Conservation (phyloP, 2,113 vertebrate genomes). For the Cyanoderma ruficeps region DNA sequence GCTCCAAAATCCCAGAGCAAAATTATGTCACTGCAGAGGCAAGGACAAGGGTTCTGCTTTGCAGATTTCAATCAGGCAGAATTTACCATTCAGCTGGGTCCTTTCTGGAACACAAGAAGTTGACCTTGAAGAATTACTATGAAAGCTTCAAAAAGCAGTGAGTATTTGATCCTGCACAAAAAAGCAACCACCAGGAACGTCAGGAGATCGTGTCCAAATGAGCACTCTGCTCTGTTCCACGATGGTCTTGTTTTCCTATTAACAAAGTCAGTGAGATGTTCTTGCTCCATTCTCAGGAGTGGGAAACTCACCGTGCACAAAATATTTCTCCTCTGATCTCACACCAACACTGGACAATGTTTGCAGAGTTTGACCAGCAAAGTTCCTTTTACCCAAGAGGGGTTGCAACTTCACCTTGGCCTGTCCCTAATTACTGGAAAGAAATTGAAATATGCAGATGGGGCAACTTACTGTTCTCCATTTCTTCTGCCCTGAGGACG, state of each 20-base stretch:
- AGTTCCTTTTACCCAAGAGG: background rate
- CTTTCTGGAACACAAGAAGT: background rate
- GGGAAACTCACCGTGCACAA: background rate
- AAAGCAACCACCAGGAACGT: background rate
- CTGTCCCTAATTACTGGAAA: background rate
- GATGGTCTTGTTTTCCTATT: background rate
- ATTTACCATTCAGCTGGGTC: background rate
- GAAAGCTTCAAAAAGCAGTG: background rate
- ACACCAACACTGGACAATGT: background rate
- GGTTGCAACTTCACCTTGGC: background rate
- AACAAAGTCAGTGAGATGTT: background rate
- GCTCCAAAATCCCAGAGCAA: slow-evolving; percentile 3
- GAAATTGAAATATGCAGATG: background rate
- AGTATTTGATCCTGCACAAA: background rate
- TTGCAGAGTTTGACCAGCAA: background rate
- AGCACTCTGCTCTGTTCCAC: background rate
- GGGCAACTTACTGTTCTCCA: background rate
- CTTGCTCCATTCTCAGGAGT: background rate
- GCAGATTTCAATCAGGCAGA: slow-evolving; percentile 5
- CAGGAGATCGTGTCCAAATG: background rate
- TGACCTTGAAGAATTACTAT: background rate
- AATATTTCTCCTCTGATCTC: background rate
- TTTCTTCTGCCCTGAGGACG: background rate
- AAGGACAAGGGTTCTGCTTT: background rate
- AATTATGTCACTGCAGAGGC: slow-evolving; percentile 2